Evolutionary conservation across 2,797 vertebrate genomes (phyloP).

Genomic region (Tadarida brasiliensis): DNA sequence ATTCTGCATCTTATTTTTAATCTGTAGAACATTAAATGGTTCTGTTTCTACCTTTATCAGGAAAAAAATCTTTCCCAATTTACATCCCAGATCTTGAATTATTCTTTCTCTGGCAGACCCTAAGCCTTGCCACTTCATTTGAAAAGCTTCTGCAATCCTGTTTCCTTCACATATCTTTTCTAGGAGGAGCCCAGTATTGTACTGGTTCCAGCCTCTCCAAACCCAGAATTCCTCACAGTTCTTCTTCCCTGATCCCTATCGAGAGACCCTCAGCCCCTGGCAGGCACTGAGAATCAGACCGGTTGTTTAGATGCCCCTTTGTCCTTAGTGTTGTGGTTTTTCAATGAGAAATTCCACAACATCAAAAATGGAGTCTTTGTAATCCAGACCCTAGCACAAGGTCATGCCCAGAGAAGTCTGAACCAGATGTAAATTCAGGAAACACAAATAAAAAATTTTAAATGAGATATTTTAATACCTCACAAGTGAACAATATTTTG

Average conservation of each 20-base stretch:
- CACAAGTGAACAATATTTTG: conserved; percentile 36
- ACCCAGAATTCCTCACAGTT: neutral
- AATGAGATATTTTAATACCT: neutral
- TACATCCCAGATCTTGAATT: conserved; percentile 22
- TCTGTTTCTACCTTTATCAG: neutral
- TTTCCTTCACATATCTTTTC: neutral
- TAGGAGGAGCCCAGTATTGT: neutral
- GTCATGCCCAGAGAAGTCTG: neutral
- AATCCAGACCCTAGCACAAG: conserved; percentile 47
- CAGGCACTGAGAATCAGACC: neutral
- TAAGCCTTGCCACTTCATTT: neutral
- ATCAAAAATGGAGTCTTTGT: conserved; percentile 16
- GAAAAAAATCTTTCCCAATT: neutral
- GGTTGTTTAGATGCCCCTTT: neutral
- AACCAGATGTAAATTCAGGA: neutral
- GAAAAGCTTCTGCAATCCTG: neutral
- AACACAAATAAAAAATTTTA: conserved; percentile 14
- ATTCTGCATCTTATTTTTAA: conserved; percentile 31
- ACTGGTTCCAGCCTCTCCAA: neutral
- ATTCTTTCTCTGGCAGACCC: neutral
- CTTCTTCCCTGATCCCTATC: neutral
- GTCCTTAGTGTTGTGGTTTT: conserved; percentile 1
- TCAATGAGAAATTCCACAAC: neutral
- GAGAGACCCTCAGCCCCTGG: neutral
- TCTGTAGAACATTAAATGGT: conserved; percentile 25